Conservation (phyloP, 2,113 vertebrate species). For the Danio rerio region GRCz12tu NC_133182.1:31803501-31804000, state of each 20-base stretch:
- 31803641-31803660: too few species aligned
- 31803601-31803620: too few species aligned
- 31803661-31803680: too few species aligned
- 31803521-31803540: too few species aligned
- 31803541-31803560: too few species aligned
- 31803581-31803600: too few species aligned
- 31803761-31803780: not conserved
- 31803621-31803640: too few species aligned
- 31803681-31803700: too few species aligned
- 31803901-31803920: not conserved
- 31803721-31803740: too few species aligned
- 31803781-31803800: not conserved
- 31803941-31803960: not conserved
- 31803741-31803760: not conserved
- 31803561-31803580: too few species aligned
- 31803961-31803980: not conserved
- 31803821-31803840: not conserved
- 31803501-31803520: too few species aligned
- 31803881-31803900: not conserved
- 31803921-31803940: not conserved
- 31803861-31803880: not conserved
- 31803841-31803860: not conserved
- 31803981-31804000: constrained; percentile 6
- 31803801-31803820: not conserved
- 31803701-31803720: too few species aligned